Evolutionary conservation across 2,888 invertebrate genomes (phyloP).

Genomic region (Stenchaetothrips biformis): DNA sequence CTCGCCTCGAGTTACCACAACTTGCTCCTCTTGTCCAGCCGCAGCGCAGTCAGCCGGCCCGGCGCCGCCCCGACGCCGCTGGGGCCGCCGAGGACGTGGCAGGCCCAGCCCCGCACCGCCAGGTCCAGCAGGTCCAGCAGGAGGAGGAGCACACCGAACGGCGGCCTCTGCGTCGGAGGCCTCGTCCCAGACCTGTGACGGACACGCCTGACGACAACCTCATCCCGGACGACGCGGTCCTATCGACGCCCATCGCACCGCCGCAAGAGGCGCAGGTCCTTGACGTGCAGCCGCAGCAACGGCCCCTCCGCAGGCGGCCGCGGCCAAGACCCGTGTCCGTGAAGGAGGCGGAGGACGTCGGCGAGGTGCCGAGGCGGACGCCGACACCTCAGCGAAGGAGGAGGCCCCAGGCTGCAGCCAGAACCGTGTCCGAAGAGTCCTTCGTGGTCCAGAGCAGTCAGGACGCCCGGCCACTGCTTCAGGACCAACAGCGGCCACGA

Average conservation of each 20-base stretch:
- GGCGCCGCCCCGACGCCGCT: background rate
- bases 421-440: background rate
- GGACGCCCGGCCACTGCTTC: no score
- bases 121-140: background rate
- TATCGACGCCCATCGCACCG: background rate
- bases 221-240: background rate
- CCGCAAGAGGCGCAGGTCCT: background rate
- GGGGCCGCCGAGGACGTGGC: background rate
- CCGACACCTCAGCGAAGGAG: background rate
- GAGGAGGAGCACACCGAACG: background rate
- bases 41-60: background rate
- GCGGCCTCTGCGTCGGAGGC: background rate
- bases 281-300: background rate
- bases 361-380: background rate
- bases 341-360: background rate
- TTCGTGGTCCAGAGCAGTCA: background rate
- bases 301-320: background rate
- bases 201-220: background rate
- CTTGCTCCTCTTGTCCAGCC: background rate
- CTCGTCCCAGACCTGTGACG: background rate
- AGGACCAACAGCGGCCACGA: background rate
- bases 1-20: no score
- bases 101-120: background rate
- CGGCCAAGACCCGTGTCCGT: background rate
- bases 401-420: background rate